Base-by-base conservation (phyloP, 2,888 invertebrate genomes). In the Melanophora roralis region DNA sequence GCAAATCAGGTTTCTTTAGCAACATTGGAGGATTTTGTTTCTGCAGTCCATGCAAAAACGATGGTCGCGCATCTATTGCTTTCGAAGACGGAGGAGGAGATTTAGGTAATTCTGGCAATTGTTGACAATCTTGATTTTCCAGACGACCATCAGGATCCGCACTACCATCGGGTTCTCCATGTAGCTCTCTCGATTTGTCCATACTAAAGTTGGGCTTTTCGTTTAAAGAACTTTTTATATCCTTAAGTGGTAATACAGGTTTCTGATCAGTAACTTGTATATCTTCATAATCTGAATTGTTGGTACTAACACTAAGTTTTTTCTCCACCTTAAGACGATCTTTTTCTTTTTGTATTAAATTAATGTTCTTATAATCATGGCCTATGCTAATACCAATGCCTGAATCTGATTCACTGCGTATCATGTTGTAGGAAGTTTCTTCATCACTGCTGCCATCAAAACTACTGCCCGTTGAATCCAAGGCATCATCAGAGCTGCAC, bases 161-260 rank as follows among this genome's bases (percentile, higher is more conserved):
- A 84, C 95, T 93, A n/a, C 96, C 96, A 85, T 96, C 96, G 0
- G 96, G 96, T 85, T 95, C 96, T 8, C 96, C 96, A 8, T 95
- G 96, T 82, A 94, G 90, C 85, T 96, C 96, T 32, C 96, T 91
- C 86, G 94, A 95, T 81, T 92, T 91, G 60, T 93, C 93, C 27
- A 85, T 92, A 36, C 65, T 74, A 57, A 82, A 85, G 0, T 67
- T 57, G 5, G 81, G 47, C 2, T 82, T 84, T 7, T 62, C 60
- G 5, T n/a, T 40, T 1, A 68, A 43, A 3, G 12, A n/a, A n/a
- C 9, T 38, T 2, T 67, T 64, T 0, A 55, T 21, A 7, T 75
- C 65, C 14, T 77, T 62, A 0, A 82, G 65, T 5, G 65, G 53
- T 21, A 73, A 12, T 12, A 55, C 19, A 0, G 78, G 59, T 34